These are phyloP conservation scores for Deroplatys truncata DNA, from an alignment of 2,888 invertebrate genomes.

Conservation along the genomic window DNA sequence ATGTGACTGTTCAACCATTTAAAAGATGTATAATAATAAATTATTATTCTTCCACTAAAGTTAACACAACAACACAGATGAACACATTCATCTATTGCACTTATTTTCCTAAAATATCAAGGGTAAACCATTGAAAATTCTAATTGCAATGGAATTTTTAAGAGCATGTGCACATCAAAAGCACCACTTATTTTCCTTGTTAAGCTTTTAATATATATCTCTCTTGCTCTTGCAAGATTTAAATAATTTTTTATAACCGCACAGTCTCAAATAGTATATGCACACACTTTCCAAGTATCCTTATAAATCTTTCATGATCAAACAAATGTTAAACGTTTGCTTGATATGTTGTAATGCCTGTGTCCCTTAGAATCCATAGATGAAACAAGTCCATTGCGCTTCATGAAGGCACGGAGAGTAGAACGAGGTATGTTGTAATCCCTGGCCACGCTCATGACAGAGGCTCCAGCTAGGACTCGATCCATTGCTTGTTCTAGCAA, in stretches of 20 bases:
- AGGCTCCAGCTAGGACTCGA: conserved; percentile 14
- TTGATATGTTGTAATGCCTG: neutral
- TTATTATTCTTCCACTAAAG: too few species aligned
- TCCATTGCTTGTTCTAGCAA: neutral
- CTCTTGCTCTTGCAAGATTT: too few species aligned
- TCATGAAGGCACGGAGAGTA: conserved; percentile 21
- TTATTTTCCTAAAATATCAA: too few species aligned
- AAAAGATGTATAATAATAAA: too few species aligned
- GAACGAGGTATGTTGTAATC: conserved; percentile 19
- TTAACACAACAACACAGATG: too few species aligned
- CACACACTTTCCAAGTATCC: neutral
- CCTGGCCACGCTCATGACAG: conserved; percentile 13
- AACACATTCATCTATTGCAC: too few species aligned
- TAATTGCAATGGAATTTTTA: neutral
- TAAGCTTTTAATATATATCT: too few species aligned
- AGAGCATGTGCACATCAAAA: too few species aligned
- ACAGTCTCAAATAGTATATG: too few species aligned
- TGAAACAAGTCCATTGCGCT: neutral
- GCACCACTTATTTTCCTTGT: too few species aligned
- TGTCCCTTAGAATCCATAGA: neutral
- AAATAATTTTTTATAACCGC: too few species aligned
- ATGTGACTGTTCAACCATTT: too few species aligned
- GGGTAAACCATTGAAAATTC: neutral
- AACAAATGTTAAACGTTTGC: neutral
- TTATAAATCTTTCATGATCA: neutral